Evolutionary conservation across 2,888 invertebrate species (phyloP), one percentile per base, ranked within the genome.

Genomic region (Adelphocoris suturalis): DNA sequence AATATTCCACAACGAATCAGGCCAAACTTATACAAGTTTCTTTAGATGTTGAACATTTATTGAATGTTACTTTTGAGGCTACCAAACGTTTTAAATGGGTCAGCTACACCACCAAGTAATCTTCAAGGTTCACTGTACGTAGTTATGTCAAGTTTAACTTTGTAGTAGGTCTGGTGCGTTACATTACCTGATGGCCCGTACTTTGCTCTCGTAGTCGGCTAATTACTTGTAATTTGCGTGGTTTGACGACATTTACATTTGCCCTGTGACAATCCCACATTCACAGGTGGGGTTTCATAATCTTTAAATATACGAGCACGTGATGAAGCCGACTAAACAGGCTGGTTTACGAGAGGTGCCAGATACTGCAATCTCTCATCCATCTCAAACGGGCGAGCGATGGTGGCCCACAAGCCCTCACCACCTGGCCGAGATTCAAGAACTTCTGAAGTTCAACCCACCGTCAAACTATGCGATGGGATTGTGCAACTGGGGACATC

Each of bases 361-460:
- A 68, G 68, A 68, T 68, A 68, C 68, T 68, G 23, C 27, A 68
- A 68, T 68, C 68, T 23, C 68, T 68, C 68, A 23, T 68, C 68
- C 68, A 68, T 68, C 68, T 68, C 27, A 12, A 12, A 5, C 68
- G 23, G n/a, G n/a, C n/a, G n/a, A n/a, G 14, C 19, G 57, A n/a
- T 23, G 19, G 23, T 7, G 68, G 23, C 68, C 23, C 23, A 23
- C 68, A 68, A 68, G 68, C 68, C 68, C 23, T 23, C 68, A 68
- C 68, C 68, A 68, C 68, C 68, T 68, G 68, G 68, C 68, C 68
- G 68, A 23, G 23, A 68, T 68, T 68, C 68, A 68, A 68, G 68
- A 68, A 3, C 68, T 68, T 23, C 68, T 27, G 0, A 37, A 68
- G 68, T 23, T 68, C 68, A 23, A 23, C 68, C 68, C 68, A 23